phyloP scores from a whole-genome alignment of 1,140 invertebrate species.

The Sycophila sp. region DNA sequence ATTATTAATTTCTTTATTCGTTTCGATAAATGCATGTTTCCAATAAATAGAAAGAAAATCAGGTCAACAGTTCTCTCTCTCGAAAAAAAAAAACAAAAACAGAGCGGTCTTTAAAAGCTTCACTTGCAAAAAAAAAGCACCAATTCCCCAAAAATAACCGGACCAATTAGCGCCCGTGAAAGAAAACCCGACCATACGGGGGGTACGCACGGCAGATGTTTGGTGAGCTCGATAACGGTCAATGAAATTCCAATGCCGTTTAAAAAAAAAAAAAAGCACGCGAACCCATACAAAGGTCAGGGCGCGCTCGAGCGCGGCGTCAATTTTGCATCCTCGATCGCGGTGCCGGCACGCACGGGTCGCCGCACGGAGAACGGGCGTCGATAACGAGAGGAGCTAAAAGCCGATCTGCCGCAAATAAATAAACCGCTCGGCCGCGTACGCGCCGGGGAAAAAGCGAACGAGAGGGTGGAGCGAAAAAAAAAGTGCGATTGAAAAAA shows the following conservation, averaged over 20 bases:
- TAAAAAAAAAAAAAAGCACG: slow-evolving; percentile 5
- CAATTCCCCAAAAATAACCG: too few species aligned
- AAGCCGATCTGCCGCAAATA: slow-evolving; percentile 14
- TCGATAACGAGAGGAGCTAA: slow-evolving; percentile 29
- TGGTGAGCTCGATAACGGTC: not conserved
- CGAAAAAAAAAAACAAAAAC: too few species aligned
- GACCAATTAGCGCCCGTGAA: too few species aligned
- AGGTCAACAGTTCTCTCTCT: too few species aligned
- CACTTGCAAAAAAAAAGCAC: too few species aligned
- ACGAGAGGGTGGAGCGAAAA: not conserved
- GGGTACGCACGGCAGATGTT: not conserved
- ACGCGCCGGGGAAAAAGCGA: not conserved
- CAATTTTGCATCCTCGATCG: slow-evolving; percentile 28
- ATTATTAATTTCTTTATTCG: too few species aligned
- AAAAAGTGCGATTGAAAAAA: slow-evolving; percentile 6
- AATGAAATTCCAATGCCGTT: not conserved
- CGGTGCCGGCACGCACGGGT: too few species aligned
- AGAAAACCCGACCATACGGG: too few species aligned
- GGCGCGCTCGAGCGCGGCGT: slow-evolving; percentile 16
- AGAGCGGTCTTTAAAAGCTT: too few species aligned
- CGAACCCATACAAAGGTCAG: slow-evolving; percentile 18
- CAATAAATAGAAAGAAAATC: too few species aligned
- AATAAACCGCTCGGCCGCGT: slow-evolving; percentile 14
- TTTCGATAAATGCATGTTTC: too few species aligned
- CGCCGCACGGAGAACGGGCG: slow-evolving; percentile 37